phyloP scores from a whole-genome alignment of 2,888 invertebrate species.

The Drosophila formosana region DNA sequence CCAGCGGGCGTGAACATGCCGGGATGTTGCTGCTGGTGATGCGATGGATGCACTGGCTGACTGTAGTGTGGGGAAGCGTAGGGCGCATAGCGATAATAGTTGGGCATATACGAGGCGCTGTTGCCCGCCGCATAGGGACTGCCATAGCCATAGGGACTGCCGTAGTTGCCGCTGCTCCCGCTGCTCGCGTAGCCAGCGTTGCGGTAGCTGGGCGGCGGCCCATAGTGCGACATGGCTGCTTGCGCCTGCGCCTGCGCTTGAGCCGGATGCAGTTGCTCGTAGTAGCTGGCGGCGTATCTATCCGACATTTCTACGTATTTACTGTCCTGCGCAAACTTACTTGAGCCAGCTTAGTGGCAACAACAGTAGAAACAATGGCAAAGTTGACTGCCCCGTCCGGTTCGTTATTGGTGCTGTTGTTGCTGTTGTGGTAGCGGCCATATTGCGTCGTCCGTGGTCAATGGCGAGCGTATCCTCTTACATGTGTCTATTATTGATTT shows the following conservation, averaged over 20 bases:
- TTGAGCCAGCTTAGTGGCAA: constrained; percentile 22
- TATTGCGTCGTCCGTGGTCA: constrained; percentile 52
- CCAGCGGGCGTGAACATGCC: constrained; percentile 77
- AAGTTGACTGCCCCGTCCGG: constrained; percentile 58
- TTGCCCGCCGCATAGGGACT: constrained; percentile 29
- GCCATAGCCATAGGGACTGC: constrained; percentile 53
- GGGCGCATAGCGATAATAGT: constrained; percentile 72
- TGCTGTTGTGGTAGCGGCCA: constrained; percentile 44
- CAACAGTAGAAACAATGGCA: constrained; percentile 51
- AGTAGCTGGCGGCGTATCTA: constrained; percentile 70
- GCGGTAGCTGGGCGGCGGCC: constrained; percentile 56
- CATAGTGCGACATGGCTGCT: constrained; percentile 67
- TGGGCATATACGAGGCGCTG: constrained; percentile 60
- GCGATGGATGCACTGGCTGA: constrained; percentile 43
- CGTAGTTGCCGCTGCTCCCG: constrained; percentile 21
- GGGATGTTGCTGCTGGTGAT: constrained; percentile 30
- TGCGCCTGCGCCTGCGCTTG: constrained; percentile 35
- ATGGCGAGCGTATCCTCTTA: constrained; percentile 66
- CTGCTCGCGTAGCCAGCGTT: constrained; percentile 35
- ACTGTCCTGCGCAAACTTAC: too few species aligned
- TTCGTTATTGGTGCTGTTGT: constrained; percentile 9
- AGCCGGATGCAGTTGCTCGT: constrained; percentile 66
- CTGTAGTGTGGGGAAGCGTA: constrained; percentile 71
- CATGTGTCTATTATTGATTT: constrained; percentile 74
- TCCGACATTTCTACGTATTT: constrained; percentile 56